Base-by-base conservation (phyloP, 1,140 invertebrate species). In the Bombus superbus region DNA sequence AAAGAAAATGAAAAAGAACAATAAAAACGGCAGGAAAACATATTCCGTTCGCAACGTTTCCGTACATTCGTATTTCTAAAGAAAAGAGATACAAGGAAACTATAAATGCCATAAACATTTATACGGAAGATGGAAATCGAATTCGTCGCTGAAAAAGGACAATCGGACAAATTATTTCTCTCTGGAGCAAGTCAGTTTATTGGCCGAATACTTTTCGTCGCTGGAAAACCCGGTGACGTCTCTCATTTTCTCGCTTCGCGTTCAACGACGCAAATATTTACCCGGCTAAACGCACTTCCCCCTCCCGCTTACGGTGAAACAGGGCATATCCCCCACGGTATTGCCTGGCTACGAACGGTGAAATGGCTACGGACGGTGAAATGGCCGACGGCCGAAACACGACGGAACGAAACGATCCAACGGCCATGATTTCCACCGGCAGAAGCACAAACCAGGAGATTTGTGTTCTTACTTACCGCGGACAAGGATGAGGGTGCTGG, bases 401-500 rank as follows among this genome's bases (percentile, higher is more conserved):
- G 59, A 38, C 53, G 75, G 40, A 64, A 88, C 66, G 57, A 15
- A 69, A 44, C 64, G 78, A 25, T 47, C 38, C 47, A 32, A 15
- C 38, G 32, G 71, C 28, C 62, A 89, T 80, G 74, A 89, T 83
- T 86, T 86, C 62, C 84, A 64, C 44, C 18, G 1, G 22, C 66
- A 38, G 13, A 62, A 18, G 22, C 40, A 74, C 44, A 32, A 66
- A 40, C 75, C 53, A 6, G 35, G 22, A 53, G 79, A 78, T 89
- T 90, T 76, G 80, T 86, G 88, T 88, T 90, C 83, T 90, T 79
- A 93, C 95, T 95, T 91, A 95, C 95, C 94, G 85, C 92, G 91
- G 92, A 94, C 95, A 93, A 94, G 93, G 92, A 95, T 92, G 92
- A 95, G 93, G 92, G 92, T 89, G 92, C 93, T 92, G 94, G 93